Percentiles rank a stretch among this genome's conserved stretches.
phyloP scores from a whole-genome alignment of 2,113 vertebrate species.

The Vidua chalybeata region DNA sequence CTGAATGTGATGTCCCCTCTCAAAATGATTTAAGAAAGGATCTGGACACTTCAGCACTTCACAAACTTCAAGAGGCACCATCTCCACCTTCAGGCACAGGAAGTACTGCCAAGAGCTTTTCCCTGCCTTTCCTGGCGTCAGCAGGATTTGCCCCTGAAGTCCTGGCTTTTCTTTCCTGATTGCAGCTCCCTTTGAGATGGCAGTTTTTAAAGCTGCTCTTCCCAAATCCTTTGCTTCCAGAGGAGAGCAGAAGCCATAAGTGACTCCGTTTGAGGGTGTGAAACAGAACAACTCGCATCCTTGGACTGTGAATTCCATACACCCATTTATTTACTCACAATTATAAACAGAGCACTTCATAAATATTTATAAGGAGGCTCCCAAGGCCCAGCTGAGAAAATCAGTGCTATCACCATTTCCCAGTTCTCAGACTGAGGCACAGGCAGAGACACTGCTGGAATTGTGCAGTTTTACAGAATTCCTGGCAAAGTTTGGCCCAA shows the following conservation, averaged over 20 bases:
- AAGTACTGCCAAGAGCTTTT: not conserved
- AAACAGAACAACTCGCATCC: not conserved
- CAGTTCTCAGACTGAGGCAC: not conserved
- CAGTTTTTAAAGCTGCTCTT: not conserved
- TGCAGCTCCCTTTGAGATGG: not conserved
- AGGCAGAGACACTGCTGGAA: not conserved
- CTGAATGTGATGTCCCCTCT: not conserved
- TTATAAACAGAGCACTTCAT: constrained; percentile 1
- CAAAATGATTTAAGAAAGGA: not conserved
- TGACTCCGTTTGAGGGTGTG: not conserved
- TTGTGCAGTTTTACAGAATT: not conserved
- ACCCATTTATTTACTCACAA: constrained; percentile 7
- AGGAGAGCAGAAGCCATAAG: not conserved
- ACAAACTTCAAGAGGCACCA: not conserved
- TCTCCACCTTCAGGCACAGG: not conserved
- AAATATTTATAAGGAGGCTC: constrained; percentile 39
- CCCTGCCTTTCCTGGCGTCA: not conserved
- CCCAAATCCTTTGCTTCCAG: not conserved
- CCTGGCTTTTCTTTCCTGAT: not conserved
- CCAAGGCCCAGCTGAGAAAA: constrained; percentile 33
- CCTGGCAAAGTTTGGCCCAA: not conserved
- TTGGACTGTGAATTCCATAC: not conserved
- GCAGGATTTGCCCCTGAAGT: not conserved
- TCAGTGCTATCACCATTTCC: not conserved
- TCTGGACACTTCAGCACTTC: not conserved